Percentiles rank a stretch among this genome's conserved stretches.
Conservation (phyloP, 2,888 invertebrate genomes). For the Eilema depressum region DNA sequence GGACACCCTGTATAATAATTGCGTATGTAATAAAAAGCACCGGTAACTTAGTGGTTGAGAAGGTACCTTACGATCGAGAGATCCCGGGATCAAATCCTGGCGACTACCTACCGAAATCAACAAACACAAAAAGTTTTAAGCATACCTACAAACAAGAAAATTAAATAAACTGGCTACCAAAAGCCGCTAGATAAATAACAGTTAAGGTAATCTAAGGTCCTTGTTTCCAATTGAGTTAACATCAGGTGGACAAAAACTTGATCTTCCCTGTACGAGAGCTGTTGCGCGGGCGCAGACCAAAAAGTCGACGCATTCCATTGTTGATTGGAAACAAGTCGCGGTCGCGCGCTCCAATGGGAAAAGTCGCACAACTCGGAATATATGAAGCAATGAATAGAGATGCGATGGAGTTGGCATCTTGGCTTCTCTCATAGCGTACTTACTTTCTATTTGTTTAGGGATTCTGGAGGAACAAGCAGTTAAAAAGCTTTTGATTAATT, state of each 20-base stretch:
- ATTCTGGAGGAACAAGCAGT: not conserved
- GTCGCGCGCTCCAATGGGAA: constrained; percentile 76
- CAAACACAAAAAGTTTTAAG: not conserved
- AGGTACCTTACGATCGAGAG: no score
- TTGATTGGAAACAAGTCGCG: constrained; percentile 82
- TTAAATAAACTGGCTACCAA: constrained; percentile 30
- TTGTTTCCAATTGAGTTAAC: constrained; percentile 68
- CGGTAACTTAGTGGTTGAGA: no score
- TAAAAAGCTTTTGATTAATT: not conserved
- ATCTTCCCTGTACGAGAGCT: constrained; percentile 62
- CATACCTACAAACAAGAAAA: not conserved
- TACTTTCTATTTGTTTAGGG: not conserved
- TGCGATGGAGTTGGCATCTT: constrained; percentile 65
- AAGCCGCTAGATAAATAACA: constrained; percentile 54
- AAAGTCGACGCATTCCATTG: constrained; percentile 83
- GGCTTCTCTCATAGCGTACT: not conserved
- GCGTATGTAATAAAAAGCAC: no score
- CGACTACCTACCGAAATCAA: no score
- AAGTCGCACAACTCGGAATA: constrained; percentile 69
- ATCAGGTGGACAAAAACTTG: constrained; percentile 71
- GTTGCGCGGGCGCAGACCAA: constrained; percentile 70
- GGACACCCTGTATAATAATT: no score
- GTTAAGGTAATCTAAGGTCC: constrained; percentile 65
- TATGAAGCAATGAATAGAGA: constrained; percentile 54
- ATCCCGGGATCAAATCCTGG: no score